These are phyloP conservation scores for Capreolus pygargus DNA, from an alignment of 2,113 vertebrate species.

Conservation along the genomic window DNA sequence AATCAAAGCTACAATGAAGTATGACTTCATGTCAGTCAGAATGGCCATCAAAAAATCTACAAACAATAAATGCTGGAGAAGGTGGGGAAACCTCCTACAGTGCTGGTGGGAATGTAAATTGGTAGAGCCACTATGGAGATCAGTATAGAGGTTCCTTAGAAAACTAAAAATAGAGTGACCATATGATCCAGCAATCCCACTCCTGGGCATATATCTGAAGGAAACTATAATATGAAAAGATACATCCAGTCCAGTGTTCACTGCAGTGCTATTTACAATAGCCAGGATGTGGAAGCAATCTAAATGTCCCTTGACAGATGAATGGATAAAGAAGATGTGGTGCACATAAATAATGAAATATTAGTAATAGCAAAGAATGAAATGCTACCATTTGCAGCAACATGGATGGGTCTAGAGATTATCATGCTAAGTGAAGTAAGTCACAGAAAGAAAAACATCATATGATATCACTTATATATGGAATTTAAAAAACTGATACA, in stretches of 20 bases:
- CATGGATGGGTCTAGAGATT: not conserved
- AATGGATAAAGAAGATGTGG: not conserved
- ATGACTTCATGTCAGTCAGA: not conserved
- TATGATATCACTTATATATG: not conserved
- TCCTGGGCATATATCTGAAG: not conserved
- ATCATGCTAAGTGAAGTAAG: not conserved
- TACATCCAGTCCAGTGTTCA: not conserved
- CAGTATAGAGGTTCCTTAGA: not conserved
- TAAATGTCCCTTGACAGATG: not conserved
- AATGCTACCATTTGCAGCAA: not conserved
- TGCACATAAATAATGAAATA: not conserved
- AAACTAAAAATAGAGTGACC: not conserved
- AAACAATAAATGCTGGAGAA: not conserved
- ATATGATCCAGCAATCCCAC: not conserved
- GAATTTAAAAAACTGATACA: not conserved
- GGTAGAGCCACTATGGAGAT: not conserved
- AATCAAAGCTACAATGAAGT: not conserved
- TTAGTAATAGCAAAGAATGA: not conserved
- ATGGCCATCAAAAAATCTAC: not conserved
- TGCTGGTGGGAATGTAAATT: not conserved
- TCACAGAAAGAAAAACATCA: not conserved
- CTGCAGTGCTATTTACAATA: not conserved
- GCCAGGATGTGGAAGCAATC: not conserved
- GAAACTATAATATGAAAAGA: not conserved
- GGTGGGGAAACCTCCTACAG: not conserved